phyloP scores from a whole-genome alignment of 1,140 invertebrate species.

The Drosophila mojavensis region DNA sequence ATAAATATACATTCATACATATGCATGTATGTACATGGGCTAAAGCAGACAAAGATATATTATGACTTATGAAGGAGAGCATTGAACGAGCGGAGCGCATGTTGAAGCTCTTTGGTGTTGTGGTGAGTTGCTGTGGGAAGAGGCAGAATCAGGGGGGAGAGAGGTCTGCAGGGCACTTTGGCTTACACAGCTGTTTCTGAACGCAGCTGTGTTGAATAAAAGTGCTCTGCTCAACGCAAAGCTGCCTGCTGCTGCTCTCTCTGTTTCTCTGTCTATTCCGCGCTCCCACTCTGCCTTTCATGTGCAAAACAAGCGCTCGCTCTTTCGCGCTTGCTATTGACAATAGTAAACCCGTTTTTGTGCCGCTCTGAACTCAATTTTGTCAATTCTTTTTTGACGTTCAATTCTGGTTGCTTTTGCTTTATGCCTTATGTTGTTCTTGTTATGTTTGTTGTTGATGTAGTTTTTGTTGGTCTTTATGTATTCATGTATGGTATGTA shows the following conservation, averaged over 20 bases:
- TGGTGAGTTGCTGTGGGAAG: conserved; percentile 12
- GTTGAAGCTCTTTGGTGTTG: conserved; percentile 27
- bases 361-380: conserved; percentile 70
- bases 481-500: neutral
- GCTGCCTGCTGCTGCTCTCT: neutral
- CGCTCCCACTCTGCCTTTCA: conserved; percentile 5
- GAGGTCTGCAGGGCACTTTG: conserved; percentile 1
- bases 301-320: conserved; percentile 19
- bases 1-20: neutral
- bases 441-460: conserved; percentile 29
- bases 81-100: conserved; percentile 10
- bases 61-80: conserved; percentile 26
- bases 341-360: conserved; percentile 63
- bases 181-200: conserved; percentile 49
- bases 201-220: conserved; percentile 30
- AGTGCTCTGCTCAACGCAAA: conserved; percentile 6
- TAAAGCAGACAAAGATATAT: conserved; percentile 25
- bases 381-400: conserved; percentile 73
- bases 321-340: conserved; percentile 16
- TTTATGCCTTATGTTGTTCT: conserved; percentile 33
- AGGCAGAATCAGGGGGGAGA: neutral
- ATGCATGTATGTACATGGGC: conserved; percentile 4
- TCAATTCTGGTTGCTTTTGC: conserved; percentile 60
- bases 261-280: neutral
- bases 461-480: conserved; percentile 44